phyloP scores from a whole-genome alignment of 1,140 invertebrate genomes.

The Drosophila nannoptera region DNA sequence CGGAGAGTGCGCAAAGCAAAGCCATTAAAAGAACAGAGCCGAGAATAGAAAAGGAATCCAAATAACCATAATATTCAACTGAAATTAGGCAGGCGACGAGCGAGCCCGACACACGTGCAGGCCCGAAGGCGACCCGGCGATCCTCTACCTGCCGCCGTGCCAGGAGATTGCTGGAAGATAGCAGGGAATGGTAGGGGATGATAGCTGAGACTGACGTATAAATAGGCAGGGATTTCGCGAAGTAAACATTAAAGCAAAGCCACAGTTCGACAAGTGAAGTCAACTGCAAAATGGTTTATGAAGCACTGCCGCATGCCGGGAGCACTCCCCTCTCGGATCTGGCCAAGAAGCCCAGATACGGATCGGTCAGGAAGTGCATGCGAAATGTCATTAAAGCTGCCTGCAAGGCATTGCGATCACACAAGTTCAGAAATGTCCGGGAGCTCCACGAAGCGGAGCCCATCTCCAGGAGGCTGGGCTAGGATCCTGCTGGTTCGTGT shows the following conservation, averaged over 20 bases:
- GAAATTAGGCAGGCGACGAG: slow-evolving; percentile 29
- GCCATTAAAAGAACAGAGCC: slow-evolving; percentile 45
- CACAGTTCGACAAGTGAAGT: slow-evolving; percentile 35
- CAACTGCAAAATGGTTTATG: slow-evolving; percentile 43
- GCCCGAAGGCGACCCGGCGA: background rate
- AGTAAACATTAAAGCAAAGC: slow-evolving; percentile 46
- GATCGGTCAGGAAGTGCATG: slow-evolving; percentile 32
- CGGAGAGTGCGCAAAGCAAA: slow-evolving; percentile 44
- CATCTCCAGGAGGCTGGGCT: too few relatives aligned
- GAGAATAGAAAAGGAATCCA: slow-evolving; percentile 28
- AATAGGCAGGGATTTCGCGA: slow-evolving; percentile 19
- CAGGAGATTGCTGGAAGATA: too few relatives aligned
- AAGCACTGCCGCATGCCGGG: slow-evolving; percentile 38
- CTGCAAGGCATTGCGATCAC: slow-evolving; percentile 33
- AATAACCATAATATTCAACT: slow-evolving; percentile 38
- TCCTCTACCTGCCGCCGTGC: slow-evolving; percentile 23
- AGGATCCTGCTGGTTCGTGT: too few relatives aligned
- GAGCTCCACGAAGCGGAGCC: background rate
- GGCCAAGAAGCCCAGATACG: slow-evolving; percentile 37
- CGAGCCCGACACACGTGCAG: slow-evolving; percentile 56
- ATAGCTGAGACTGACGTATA: slow-evolving; percentile 41
- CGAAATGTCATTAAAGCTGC: slow-evolving; percentile 44
- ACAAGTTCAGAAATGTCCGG: slow-evolving; percentile 1
- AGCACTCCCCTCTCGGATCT: slow-evolving; percentile 1
- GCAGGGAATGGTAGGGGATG: slow-evolving; percentile 34